Evolutionary conservation across 2,113 vertebrate species (phyloP), one percentile per base, ranked within the genome.

Genomic region (Rattus norvegicus): DNA sequence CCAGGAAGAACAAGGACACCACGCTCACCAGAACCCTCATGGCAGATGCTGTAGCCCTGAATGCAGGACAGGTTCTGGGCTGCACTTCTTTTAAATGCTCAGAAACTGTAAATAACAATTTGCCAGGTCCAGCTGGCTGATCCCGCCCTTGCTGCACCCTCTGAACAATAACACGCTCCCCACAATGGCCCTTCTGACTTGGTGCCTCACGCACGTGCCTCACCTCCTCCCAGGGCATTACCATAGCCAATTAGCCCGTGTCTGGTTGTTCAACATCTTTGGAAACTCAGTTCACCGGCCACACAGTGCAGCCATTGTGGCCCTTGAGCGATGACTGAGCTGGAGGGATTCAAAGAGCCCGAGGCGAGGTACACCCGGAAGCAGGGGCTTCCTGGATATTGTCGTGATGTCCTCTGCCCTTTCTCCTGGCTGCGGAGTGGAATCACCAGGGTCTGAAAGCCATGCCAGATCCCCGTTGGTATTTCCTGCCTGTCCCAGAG

Each of bases 1-100:
- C 91, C 90, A 98, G 95, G 77, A 98, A 65, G 77, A 98, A 69
- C 69, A 98, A 91, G 0, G 79, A 63, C 47, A 98, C 28, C 39
- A 97, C 30, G 2, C 19, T 77, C 0, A 28, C 17, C 22, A 65
- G 3, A 49, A 88, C 0, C 89, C 20, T 67, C 98, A 98, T 98
- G 75, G 43, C 17, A 5, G 52, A 43, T 24, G 12, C 85, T 0
- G 6, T 22, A 4, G 0, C 52, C 52, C 98, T 96, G 96, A 24
- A 39, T 33, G 33, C 28, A 36, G 83, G 75, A 52, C 56, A 0
- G 0, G 47, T 19, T 7, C 17, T 3, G 67, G 30, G 63, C n/a
- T 0, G 8, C n/a, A 1, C 52, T 28, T 92, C 94, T 87, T 96
- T 91, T 93, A 61, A 86, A 91, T 19, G 76, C 95, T 83, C 93